These are phyloP conservation scores for Drosophila leontia DNA, from an alignment of 1,140 invertebrate species.

Conservation along the genomic window DNA sequence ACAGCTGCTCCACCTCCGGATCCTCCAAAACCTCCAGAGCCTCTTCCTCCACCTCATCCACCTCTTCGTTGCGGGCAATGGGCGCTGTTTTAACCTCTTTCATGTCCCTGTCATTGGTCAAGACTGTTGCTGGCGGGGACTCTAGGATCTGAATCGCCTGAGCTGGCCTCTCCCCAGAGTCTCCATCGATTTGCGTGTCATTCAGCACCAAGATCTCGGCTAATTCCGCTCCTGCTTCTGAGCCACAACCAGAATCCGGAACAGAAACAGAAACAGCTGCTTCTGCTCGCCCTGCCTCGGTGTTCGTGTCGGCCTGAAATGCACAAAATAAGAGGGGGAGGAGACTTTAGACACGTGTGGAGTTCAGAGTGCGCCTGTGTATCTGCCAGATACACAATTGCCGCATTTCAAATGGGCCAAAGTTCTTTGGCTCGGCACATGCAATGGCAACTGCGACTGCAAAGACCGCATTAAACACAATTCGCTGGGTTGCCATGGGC, in stretches of 20 bases:
- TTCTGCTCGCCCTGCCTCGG: constrained; percentile 45
- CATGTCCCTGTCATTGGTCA: constrained; percentile 55
- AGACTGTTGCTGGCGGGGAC: constrained; percentile 30
- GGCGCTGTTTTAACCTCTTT: constrained; percentile 65
- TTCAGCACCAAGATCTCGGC: constrained; percentile 79
- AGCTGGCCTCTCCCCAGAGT: constrained; percentile 18
- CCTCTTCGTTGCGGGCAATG: constrained; percentile 75
- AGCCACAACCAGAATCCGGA: constrained; percentile 26
- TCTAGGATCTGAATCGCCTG: constrained; percentile 41
- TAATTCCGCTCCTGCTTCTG: constrained; percentile 55
- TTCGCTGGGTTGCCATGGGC: constrained; percentile 43
- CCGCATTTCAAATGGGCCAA: constrained; percentile 63
- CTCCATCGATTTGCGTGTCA: constrained; percentile 79
- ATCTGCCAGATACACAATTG: constrained; percentile 57
- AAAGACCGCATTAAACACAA: constrained; percentile 56
- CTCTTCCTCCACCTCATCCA: constrained; percentile 40
- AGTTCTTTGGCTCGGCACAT: constrained; percentile 47
- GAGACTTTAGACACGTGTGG: constrained; percentile 65
- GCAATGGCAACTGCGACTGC: constrained; percentile 29
- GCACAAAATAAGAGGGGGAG: constrained; percentile 8
- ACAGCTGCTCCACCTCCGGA: constrained; percentile 50
- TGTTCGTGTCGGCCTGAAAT: constrained; percentile 53
- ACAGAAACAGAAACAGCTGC: constrained; percentile 47
- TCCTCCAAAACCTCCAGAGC: constrained; percentile 11
- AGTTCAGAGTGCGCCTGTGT: constrained; percentile 55